These are phyloP conservation scores for Periparus ater DNA, from an alignment of 2,797 vertebrate species.

Conservation along the genomic window DNA sequence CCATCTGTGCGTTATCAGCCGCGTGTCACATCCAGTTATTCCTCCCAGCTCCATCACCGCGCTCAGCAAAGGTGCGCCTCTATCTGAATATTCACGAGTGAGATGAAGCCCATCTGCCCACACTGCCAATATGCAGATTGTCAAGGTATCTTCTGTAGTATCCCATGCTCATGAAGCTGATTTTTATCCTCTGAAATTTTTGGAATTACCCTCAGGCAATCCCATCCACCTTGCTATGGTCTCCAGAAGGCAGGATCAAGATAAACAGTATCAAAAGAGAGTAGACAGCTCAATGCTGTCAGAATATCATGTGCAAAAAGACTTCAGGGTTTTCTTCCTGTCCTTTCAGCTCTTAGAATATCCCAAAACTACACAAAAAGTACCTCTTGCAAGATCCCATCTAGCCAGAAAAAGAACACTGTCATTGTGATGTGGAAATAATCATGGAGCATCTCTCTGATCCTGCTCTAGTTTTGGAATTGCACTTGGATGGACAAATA, in stretches of 20 bases:
- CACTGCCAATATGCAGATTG: background rate
- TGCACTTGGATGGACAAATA: background rate
- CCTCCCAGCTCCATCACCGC: background rate
- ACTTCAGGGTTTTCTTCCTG: background rate
- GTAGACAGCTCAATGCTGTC: background rate
- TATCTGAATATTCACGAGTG: background rate
- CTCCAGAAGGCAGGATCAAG: background rate
- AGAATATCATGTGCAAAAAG: background rate
- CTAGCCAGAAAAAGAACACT: background rate
- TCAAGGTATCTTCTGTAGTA: background rate
- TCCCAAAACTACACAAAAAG: background rate
- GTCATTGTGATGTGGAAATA: background rate
- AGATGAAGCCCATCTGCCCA: slow-evolving; percentile 10
- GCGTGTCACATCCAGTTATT: slow-evolving; percentile 42
- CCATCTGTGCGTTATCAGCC: slow-evolving; percentile 41
- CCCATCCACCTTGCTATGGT: background rate
- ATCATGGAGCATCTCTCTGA: background rate
- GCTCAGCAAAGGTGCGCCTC: background rate
- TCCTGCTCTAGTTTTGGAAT: background rate
- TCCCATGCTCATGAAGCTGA: background rate
- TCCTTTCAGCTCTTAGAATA: background rate
- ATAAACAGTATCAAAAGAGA: background rate
- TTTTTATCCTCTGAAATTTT: background rate
- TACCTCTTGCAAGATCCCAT: background rate
- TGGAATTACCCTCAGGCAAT: background rate